These are phyloP conservation scores for Plecturocebus donacophilus DNA, from an alignment of 2,113 vertebrate genomes.

Conservation along the genomic window DNA sequence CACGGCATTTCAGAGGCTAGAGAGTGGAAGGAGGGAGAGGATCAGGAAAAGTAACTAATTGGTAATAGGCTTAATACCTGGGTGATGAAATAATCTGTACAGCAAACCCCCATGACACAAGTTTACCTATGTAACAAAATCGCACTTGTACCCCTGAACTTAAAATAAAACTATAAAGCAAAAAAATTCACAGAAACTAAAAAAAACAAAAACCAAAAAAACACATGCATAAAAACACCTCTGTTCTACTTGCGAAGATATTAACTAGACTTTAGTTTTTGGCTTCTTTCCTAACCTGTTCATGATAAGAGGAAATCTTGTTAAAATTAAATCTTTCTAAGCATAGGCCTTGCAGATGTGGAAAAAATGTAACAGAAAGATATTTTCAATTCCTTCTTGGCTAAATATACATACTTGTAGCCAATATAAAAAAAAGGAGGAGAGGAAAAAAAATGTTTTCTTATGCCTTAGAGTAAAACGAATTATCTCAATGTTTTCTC, in stretches of 20 bases:
- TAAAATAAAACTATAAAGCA: no score
- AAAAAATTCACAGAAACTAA: no score
- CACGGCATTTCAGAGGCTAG: no score
- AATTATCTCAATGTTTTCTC: background rate
- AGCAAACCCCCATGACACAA: no score
- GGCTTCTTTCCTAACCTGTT: constrained; percentile 68
- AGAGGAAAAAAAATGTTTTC: background rate
- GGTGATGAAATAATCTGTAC: no score
- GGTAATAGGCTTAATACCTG: no score
- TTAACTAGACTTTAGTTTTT: constrained; percentile 55
- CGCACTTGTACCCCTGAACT: no score
- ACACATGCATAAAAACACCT: no score
- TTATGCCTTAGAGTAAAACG: background rate
- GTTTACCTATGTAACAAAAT: no score
- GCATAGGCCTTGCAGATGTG: constrained; percentile 56
- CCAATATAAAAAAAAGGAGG: background rate
- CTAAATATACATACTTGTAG: constrained; percentile 38
- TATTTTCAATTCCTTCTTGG: constrained; percentile 68
- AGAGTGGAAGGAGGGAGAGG: no score
- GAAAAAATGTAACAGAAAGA: constrained; percentile 76
- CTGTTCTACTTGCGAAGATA: background rate
- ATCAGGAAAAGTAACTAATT: no score
- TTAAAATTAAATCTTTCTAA: constrained; percentile 75
- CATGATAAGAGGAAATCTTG: constrained; percentile 70
- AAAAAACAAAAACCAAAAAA: constrained; percentile 15